phyloP scores from a whole-genome alignment of 2,113 vertebrate genomes.

The Centropus unirufus region DNA sequence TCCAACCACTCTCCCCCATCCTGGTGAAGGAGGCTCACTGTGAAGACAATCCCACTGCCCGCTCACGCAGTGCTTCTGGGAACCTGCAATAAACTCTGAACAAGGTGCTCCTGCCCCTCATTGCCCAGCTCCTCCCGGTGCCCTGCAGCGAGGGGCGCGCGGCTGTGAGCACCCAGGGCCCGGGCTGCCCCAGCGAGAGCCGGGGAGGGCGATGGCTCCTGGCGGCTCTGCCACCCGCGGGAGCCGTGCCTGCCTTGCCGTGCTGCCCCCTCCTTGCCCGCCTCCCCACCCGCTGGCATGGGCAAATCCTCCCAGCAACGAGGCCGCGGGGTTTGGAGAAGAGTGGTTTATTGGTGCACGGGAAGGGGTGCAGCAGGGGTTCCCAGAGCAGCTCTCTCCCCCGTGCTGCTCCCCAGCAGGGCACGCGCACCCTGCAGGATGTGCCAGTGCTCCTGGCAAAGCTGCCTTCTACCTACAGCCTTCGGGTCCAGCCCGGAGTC shows the following conservation, averaged over 20 bases:
- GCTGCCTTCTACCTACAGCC: conserved; percentile 44
- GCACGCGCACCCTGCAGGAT: neutral
- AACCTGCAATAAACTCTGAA: conserved; percentile 45
- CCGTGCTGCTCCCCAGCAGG: conserved; percentile 14
- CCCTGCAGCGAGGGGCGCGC: too few species aligned
- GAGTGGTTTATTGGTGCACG: conserved; percentile 35
- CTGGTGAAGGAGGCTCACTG: neutral
- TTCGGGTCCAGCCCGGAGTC: neutral
- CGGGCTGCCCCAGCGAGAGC: neutral
- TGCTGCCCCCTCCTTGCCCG: neutral
- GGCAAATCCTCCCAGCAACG: neutral
- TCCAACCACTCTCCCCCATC: neutral
- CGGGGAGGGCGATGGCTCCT: neutral
- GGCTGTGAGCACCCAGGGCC: too few species aligned
- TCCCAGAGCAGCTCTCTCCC: conserved; percentile 4
- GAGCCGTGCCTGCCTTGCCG: accelerated
- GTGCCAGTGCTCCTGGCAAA: neutral
- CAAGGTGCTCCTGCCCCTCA: neutral
- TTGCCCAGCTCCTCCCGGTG: neutral
- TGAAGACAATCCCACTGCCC: neutral
- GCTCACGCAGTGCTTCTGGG: neutral
- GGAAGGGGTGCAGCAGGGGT: conserved; percentile 31
- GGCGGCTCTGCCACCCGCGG: neutral
- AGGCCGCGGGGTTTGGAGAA: neutral
- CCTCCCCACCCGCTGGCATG: accelerated